These are phyloP conservation scores for Prionailurus bengalensis DNA, from an alignment of 2,113 vertebrate species.

Conservation along the genomic window DNA sequence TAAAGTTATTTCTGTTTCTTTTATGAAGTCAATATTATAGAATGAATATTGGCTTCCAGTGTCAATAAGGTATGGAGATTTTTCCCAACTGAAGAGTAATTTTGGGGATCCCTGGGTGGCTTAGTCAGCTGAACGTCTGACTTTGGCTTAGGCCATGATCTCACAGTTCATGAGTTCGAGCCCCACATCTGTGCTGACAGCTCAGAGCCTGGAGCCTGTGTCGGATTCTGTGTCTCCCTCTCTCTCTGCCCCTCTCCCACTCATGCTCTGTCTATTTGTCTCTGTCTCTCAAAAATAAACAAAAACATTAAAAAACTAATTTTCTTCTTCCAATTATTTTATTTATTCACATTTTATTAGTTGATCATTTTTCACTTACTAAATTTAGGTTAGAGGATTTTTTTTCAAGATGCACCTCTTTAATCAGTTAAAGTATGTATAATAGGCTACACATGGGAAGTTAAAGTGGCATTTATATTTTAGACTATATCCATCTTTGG, in stretches of 20 bases:
- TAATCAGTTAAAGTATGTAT: background rate
- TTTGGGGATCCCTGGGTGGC: too few relatives aligned
- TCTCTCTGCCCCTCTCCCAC: too few relatives aligned
- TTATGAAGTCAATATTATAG: background rate
- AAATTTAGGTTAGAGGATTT: background rate
- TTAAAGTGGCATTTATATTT: background rate
- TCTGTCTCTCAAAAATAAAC: too few relatives aligned
- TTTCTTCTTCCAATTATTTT: background rate
- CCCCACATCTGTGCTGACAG: too few relatives aligned
- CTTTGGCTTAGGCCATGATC: too few relatives aligned
- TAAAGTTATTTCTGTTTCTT: background rate
- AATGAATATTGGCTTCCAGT: slow-evolving; percentile 28
- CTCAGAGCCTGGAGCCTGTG: too few relatives aligned
- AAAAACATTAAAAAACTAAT: too few relatives aligned
- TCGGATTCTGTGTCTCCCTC: too few relatives aligned
- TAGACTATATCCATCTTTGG: background rate
- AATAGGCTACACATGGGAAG: background rate
- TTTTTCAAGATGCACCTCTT: background rate
- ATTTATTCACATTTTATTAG: background rate
- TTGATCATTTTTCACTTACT: background rate
- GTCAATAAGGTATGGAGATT: slow-evolving; percentile 36
- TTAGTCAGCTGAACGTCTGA: too few relatives aligned
- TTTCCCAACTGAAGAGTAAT: background rate
- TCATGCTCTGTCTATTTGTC: too few relatives aligned
- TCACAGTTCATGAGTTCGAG: too few relatives aligned